phyloP scores from a whole-genome alignment of 2,113 vertebrate species.

The Emydura subglobosa region DNA sequence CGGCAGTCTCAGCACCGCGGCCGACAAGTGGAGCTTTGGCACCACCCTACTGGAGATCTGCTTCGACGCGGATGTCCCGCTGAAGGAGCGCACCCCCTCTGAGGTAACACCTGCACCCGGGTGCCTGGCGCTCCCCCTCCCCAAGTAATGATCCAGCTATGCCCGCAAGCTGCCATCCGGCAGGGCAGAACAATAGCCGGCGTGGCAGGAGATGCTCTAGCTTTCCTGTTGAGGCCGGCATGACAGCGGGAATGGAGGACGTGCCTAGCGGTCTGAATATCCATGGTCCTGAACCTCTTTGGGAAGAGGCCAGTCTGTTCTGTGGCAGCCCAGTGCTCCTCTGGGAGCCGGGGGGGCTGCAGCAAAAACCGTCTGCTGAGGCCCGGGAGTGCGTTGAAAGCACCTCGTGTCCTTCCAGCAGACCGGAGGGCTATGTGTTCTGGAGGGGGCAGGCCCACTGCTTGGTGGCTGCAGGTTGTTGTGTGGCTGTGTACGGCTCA shows the following conservation, averaged over 20 bases:
- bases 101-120: conserved; percentile 78
- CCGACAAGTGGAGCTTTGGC: conserved; percentile 95
- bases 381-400: not conserved
- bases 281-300: not conserved
- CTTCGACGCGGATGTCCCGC: conserved; percentile 88
- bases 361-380: not conserved
- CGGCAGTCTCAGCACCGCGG: conserved; percentile 68
- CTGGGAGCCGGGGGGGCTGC: not conserved
- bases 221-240: not conserved
- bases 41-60: conserved; percentile 93
- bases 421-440: no score
- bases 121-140: not conserved
- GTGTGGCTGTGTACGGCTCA: not conserved
- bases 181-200: no score
- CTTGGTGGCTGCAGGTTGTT: not conserved
- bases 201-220: not conserved
- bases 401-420: no score
- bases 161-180: no score
- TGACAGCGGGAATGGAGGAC: no score
- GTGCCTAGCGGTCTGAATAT: not conserved
- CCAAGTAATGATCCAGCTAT: no score
- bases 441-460: not conserved
- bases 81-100: conserved; percentile 79
- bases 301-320: not conserved
- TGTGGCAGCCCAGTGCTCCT: not conserved